phyloP scores from a whole-genome alignment of 1,140 invertebrate genomes.

The Wiebesia pumilae region DNA sequence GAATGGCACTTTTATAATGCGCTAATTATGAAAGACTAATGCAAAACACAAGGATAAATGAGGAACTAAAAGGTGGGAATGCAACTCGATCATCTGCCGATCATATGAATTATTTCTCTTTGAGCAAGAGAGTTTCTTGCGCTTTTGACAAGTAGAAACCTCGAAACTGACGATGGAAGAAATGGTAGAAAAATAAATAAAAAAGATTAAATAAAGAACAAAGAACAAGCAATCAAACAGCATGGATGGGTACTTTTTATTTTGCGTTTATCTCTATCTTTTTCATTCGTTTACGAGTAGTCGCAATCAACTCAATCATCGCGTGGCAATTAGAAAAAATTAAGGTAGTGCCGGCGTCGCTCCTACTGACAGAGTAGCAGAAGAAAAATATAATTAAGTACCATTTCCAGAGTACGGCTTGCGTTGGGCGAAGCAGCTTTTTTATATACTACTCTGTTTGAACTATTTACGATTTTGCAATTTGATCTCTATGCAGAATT shows the following conservation, averaged over 20 bases:
- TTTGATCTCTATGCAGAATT: not conserved
- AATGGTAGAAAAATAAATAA: slow-evolving; percentile 28
- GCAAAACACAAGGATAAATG: not conserved
- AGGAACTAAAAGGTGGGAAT: not conserved
- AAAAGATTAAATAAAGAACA: not conserved
- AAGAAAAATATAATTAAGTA: slow-evolving; percentile 51
- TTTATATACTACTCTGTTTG: not conserved
- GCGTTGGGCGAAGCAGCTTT: not conserved
- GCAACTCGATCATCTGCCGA: not conserved
- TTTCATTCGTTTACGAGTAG: not conserved
- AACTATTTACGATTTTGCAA: slow-evolving; percentile 33
- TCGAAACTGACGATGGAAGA: not conserved
- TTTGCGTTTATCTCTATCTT: not conserved
- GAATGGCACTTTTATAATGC: not conserved
- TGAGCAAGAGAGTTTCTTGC: slow-evolving; percentile 1
- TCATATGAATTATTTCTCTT: slow-evolving; percentile 30
- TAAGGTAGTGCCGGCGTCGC: slow-evolving; percentile 1
- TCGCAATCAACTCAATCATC: slow-evolving; percentile 50
- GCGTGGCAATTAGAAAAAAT: slow-evolving; percentile 45
- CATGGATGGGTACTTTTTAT: not conserved
- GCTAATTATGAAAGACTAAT: not conserved
- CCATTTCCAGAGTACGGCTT: not conserved
- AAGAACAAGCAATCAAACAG: slow-evolving; percentile 1
- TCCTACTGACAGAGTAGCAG: not conserved
- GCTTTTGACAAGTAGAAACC: slow-evolving; percentile 25